Evolutionary conservation across 2,113 vertebrate species (phyloP).

Genomic region (Rhagologus leucostigma): DNA sequence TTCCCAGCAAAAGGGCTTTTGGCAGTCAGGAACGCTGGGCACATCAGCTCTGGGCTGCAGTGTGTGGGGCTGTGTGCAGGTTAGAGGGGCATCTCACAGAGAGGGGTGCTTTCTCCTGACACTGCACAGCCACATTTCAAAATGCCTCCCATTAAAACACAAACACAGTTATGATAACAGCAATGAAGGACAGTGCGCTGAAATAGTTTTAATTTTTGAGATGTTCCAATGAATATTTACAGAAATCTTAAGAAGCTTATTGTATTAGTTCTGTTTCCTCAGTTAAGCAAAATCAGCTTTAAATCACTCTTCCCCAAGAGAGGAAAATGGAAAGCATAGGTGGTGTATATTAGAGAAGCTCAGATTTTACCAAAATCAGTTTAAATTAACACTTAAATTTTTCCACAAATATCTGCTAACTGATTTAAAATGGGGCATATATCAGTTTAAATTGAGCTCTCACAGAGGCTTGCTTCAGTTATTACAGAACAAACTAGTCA

Average conservation of each 20-base stretch:
- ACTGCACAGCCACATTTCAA: neutral
- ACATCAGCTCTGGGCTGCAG: neutral
- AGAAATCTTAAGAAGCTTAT: neutral
- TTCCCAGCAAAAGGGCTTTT: neutral
- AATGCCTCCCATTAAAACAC: neutral
- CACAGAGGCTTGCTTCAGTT: neutral
- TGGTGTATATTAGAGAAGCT: neutral
- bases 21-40: neutral
- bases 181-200: neutral
- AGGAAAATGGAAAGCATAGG: neutral
- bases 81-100: neutral
- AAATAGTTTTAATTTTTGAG: neutral
- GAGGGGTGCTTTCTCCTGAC: neutral
- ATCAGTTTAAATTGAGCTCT: neutral
- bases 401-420: neutral
- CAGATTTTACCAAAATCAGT: neutral
- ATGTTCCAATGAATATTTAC: neutral
- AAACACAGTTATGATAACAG: neutral
- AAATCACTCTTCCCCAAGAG: neutral
- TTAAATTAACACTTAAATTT: neutral
- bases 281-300: slow-evolving; percentile 10
- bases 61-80: neutral
- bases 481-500: neutral
- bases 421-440: neutral
- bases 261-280: neutral